These are phyloP conservation scores for Aphaenogaster ashmeadi DNA, from an alignment of 1,140 invertebrate genomes.

Conservation along the genomic window DNA sequence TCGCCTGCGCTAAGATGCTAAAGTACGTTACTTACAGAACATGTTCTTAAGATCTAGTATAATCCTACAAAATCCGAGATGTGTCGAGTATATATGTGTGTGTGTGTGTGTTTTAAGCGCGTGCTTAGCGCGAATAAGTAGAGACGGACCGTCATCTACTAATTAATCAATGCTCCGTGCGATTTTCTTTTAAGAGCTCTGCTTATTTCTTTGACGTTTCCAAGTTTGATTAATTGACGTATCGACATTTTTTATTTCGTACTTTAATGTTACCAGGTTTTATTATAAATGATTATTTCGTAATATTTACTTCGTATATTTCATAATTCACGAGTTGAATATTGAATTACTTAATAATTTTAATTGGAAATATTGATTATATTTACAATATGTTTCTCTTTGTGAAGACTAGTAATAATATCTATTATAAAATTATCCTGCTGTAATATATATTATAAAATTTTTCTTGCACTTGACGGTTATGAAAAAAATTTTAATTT, in stretches of 20 bases:
- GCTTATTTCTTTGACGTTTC: neutral
- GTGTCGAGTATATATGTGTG: too few species aligned
- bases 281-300: neutral
- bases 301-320: neutral
- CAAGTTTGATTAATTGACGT: slow-evolving; percentile 27
- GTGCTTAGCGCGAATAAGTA: slow-evolving; percentile 26
- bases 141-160: neutral
- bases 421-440: neutral
- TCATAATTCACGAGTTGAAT: neutral
- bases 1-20: neutral
- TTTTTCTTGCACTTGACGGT: neutral
- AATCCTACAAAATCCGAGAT: slow-evolving; percentile 40
- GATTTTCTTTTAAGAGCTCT: neutral
- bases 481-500: neutral
- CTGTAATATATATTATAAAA: neutral
- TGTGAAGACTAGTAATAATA: neutral
- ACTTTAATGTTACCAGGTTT: neutral
- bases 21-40: neutral
- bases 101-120: neutral
- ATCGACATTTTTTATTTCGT: neutral
- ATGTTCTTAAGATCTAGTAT: slow-evolving; percentile 30
- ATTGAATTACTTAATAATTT: neutral
- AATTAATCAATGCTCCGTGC: slow-evolving; percentile 9
- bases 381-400: neutral
- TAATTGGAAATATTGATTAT: neutral